Percentiles rank a stretch among this genome's conserved stretches.
Evolutionary conservation across 2,113 vertebrate species (phyloP).

Genomic region (Menidia beryllina): DNA sequence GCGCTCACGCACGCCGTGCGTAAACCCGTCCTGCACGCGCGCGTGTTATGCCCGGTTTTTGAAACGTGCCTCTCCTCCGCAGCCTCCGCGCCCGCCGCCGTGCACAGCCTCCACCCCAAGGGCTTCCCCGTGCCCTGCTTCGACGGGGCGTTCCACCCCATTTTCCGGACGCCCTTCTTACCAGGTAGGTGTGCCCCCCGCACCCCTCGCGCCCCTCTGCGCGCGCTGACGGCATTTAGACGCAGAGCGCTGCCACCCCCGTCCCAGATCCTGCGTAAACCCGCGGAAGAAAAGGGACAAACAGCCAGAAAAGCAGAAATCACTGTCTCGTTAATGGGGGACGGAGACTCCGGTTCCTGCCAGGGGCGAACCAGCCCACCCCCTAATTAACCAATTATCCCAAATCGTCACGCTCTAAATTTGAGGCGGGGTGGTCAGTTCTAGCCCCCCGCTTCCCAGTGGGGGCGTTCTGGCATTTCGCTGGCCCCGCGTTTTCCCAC

Average conservation of each 20-base stretch:
- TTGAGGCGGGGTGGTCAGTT: constrained; percentile 83
- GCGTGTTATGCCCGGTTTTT: no score
- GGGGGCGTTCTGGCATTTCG: constrained; percentile 84
- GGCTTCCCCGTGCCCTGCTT: constrained; percentile 91
- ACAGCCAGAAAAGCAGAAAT: constrained; percentile 81
- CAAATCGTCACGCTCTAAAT: constrained; percentile 90
- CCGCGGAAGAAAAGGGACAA: constrained; percentile 40
- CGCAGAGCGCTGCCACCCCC: constrained; percentile 40
- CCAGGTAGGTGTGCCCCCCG: constrained; percentile 85
- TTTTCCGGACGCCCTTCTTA: constrained; percentile 93
- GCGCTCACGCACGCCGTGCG: no score
- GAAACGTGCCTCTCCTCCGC: constrained; percentile 51
- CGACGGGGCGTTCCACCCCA: constrained; percentile 93
- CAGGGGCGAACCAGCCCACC: constrained; percentile 83
- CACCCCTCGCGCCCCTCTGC: not conserved
- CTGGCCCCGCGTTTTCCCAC: constrained; percentile 85
- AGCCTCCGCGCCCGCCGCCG: constrained; percentile 83
- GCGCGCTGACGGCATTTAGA: constrained; percentile 56
- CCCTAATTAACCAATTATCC: constrained; percentile 92
- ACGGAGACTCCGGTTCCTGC: constrained; percentile 76
- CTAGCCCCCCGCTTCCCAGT: constrained; percentile 76
- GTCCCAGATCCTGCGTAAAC: constrained; percentile 34
- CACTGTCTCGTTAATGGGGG: constrained; percentile 91
- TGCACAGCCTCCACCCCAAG: constrained; percentile 88
- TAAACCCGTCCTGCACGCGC: no score